These are phyloP conservation scores for Numenius arquata DNA, from an alignment of 2,113 vertebrate species.

Conservation along the genomic window DNA sequence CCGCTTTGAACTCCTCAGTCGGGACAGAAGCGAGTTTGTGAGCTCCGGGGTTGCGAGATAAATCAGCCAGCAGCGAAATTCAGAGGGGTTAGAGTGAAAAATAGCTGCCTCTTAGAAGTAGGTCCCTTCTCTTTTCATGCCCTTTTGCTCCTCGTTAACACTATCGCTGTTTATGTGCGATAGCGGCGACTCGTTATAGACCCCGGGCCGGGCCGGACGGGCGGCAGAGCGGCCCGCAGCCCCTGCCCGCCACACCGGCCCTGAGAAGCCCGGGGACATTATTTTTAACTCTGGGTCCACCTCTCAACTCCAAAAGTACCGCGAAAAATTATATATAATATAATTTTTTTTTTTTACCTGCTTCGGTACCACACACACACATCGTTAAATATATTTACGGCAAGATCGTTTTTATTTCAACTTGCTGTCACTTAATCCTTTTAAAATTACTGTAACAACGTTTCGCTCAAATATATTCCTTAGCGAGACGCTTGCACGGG, in stretches of 20 bases:
- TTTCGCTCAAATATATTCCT: not conserved
- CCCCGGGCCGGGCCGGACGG: not conserved
- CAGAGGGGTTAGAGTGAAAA: slow-evolving; percentile 4
- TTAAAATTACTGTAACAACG: not conserved
- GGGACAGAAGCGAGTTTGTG: not conserved
- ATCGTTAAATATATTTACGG: not conserved
- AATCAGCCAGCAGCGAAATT: slow-evolving; percentile 17
- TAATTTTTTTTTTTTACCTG: not conserved
- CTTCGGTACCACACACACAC: not conserved
- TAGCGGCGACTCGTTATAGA: not conserved
- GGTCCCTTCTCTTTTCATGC: slow-evolving; percentile 24
- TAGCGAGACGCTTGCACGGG: not conserved
- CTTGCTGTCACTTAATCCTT: not conserved
- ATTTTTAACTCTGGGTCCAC: not conserved
- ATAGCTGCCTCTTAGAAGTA: slow-evolving; percentile 8
- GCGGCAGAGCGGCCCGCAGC: not conserved
- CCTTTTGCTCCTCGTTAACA: slow-evolving; percentile 52
- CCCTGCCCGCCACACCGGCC: not conserved
- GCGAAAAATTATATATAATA: not conserved
- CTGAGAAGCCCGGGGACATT: not conserved
- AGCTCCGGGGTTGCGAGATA: not conserved
- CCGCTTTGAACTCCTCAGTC: slow-evolving; percentile 9
- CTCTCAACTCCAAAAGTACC: not conserved
- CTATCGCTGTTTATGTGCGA: not conserved
- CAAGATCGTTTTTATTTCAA: not conserved